phyloP scores from a whole-genome alignment of 1,140 invertebrate genomes.

The Drosophila carrolli region DNA sequence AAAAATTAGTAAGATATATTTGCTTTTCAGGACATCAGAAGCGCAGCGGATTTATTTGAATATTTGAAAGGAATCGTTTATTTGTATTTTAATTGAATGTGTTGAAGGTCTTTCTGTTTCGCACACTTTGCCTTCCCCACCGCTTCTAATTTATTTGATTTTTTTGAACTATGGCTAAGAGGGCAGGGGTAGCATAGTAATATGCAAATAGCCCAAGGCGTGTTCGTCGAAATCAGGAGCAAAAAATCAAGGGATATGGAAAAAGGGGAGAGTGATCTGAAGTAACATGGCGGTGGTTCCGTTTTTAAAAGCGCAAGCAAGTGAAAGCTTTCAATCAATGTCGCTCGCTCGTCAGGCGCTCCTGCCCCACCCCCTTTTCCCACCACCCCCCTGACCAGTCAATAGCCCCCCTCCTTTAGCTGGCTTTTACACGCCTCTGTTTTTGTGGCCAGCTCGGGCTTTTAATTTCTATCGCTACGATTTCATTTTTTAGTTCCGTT shows the following conservation, averaged over 20 bases:
- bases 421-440: conserved; percentile 17
- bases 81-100: conserved; percentile 27
- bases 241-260: not conserved
- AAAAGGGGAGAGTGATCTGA: conserved; percentile 1
- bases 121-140: not conserved
- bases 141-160: conserved; percentile 44
- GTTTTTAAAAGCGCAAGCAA: conserved; percentile 74
- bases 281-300: conserved; percentile 38
- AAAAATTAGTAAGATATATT: too few relatives aligned
- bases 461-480: conserved; percentile 70
- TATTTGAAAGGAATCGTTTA: conserved; percentile 21
- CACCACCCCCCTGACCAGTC: not conserved
- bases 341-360: conserved; percentile 46
- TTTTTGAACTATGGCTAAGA: conserved; percentile 16
- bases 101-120: too few relatives aligned
- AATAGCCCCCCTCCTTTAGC: not conserved
- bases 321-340: conserved; percentile 78
- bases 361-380: not conserved
- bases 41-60: not conserved
- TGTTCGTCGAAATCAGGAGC: conserved; percentile 10
- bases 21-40: too few relatives aligned
- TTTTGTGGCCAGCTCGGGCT: conserved; percentile 45
- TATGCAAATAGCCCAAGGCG: conserved; percentile 62
- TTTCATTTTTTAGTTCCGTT: conserved; percentile 48
- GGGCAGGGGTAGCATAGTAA: conserved; percentile 20